phyloP scores from a whole-genome alignment of 1,140 invertebrate species.

The Pollicipes pollicipes region DNA sequence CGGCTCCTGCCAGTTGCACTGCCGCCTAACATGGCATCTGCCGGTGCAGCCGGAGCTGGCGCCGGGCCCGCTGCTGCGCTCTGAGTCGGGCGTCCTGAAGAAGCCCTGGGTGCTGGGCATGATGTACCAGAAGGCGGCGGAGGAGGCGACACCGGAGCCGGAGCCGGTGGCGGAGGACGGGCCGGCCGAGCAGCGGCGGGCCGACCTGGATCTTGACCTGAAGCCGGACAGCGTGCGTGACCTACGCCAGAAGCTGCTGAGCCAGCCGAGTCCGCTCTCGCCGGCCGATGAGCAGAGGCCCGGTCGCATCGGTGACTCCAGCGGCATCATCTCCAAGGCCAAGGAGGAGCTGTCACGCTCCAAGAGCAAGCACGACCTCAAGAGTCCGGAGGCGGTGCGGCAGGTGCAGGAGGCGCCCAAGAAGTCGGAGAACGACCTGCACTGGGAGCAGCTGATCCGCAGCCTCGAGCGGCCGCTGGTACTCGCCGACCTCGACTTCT shows the following conservation, averaged over 20 bases:
- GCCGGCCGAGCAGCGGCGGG: slow-evolving; percentile 4
- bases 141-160: not conserved
- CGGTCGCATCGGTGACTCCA: slow-evolving; percentile 54
- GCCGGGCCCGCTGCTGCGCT: not conserved
- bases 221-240: slow-evolving; percentile 19
- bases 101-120: slow-evolving; percentile 37
- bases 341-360: slow-evolving; percentile 59
- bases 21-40: too few relatives aligned
- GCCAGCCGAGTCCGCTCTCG: slow-evolving; percentile 32
- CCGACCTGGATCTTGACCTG: slow-evolving; percentile 24
- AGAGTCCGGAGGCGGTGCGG: slow-evolving; percentile 14
- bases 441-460: slow-evolving; percentile 81
- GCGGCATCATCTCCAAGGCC: slow-evolving; percentile 74
- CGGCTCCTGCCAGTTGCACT: too few relatives aligned
- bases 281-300: slow-evolving; percentile 32
- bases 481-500: slow-evolving; percentile 91
- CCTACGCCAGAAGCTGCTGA: slow-evolving; percentile 19
- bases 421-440: slow-evolving; percentile 79
- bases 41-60: not conserved
- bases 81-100: not conserved
- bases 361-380: slow-evolving; percentile 45
- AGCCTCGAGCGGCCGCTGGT: slow-evolving; percentile 62
- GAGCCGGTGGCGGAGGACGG: not conserved
- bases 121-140: slow-evolving; percentile 30
- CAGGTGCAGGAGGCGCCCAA: slow-evolving; percentile 31